Evolutionary conservation across 2,113 vertebrate species (phyloP), one percentile per base, ranked within the genome.

Genomic region (Chrysemys picta): DNA sequence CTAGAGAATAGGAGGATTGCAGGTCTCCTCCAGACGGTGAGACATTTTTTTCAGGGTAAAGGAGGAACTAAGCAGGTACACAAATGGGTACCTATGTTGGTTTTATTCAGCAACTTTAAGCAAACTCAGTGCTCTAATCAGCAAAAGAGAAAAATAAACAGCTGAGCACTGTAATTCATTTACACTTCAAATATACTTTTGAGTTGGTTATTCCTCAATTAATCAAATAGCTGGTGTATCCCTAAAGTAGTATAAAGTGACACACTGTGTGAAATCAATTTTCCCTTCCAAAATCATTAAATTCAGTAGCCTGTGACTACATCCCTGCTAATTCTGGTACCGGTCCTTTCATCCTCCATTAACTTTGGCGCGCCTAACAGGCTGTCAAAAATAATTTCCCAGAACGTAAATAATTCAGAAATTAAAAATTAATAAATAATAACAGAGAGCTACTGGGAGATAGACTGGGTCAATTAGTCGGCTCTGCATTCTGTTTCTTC

Each of bases 361-460:
- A 99, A 98, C 98, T 98, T 62, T 98, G 97, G 98, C 97, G 96
- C 97, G 98, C 98, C 98, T 98, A 98, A 98, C 98, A 98, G 98
- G 97, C 98, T 98, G 98, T 98, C 98, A 98, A 97, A 98, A 98
- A 98, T 98, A 98, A 98, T 98, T 99, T 99, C 98, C 98, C 98
- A 98, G 98, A 97, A 97, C 93, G 98, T 99, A 99, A 99, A 99
- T 99, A 99, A 99, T 99, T 99, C 99, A 99, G 98, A 97, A 97
- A 99, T 99, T 98, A 99, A 99, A 99, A 99, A 99, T 99, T 99
- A 99, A 99, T 99, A 99, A 99, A 99, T 99, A 99, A 99, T 99
- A 99, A 99, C 98, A 99, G 99, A 98, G 98, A 98, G 98, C 98
- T 98, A 98, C 91, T 98, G 99, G 99, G 99, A 99, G 98, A 98